A percentile compares a stretch with the other conserved stretches of the same genome.
These are phyloP conservation scores for Takifugu bimaculatus DNA, from an alignment of 2,113 vertebrate species.

Conservation along the genomic window DNA sequence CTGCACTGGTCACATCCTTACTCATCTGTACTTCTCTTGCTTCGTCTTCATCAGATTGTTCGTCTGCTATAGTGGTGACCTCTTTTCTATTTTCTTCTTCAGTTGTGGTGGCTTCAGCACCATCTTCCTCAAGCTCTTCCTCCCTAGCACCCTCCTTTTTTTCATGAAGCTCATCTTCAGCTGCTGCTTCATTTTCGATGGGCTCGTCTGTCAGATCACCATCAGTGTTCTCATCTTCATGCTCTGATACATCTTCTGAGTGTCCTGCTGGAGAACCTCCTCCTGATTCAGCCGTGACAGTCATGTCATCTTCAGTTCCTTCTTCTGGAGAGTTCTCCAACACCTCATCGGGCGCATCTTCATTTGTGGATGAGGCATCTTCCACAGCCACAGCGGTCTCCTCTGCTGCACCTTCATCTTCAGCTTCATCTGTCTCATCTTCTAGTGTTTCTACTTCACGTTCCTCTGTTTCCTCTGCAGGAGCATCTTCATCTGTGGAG, in stretches of 20 bases:
- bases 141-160: background rate
- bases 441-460: background rate
- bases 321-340: too few relatives aligned
- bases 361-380: background rate
- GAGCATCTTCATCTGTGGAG: background rate
- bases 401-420: conserved; percentile 20
- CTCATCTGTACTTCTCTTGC: too few relatives aligned
- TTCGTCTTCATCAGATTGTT: too few relatives aligned
- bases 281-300: too few relatives aligned
- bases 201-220: too few relatives aligned
- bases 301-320: too few relatives aligned
- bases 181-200: background rate
- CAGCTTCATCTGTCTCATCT: conserved; percentile 12
- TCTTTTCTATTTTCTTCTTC: background rate
- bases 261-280: too few relatives aligned
- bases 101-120: background rate
- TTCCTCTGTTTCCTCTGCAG: too few relatives aligned
- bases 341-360: background rate
- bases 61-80: too few relatives aligned
- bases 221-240: too few relatives aligned
- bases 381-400: conserved; percentile 9
- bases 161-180: background rate
- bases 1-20: too few relatives aligned
- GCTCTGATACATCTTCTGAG: too few relatives aligned
- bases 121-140: background rate